A percentile compares a stretch with the other conserved stretches of the same genome.
Evolutionary conservation across 2,888 invertebrate species (phyloP).

Genomic region (Laspeyria flexula): DNA sequence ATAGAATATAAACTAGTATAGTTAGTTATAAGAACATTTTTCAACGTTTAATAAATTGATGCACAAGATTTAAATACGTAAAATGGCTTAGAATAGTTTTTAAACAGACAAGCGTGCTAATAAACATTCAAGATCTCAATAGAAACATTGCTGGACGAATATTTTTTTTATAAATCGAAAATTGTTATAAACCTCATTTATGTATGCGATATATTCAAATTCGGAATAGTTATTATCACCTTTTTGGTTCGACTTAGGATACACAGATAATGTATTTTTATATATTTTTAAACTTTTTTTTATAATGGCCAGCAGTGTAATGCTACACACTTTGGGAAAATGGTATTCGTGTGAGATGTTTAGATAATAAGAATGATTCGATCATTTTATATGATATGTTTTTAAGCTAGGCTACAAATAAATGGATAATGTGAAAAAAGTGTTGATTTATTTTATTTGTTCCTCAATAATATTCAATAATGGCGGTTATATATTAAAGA

Average conservation of each 20-base stretch:
- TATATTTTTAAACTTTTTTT: constrained; percentile 11
- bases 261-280: constrained; percentile 10
- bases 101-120: constrained; percentile 34
- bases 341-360: constrained; percentile 38
- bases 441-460: constrained; percentile 23
- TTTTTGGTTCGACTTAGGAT: constrained; percentile 8
- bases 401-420: constrained; percentile 44
- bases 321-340: constrained; percentile 33
- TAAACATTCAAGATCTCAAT: constrained; percentile 39
- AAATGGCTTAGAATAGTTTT: constrained; percentile 40
- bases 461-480: not conserved
- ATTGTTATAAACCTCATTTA: constrained; percentile 1
- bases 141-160: constrained; percentile 39
- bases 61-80: constrained; percentile 51
- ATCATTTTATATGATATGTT: constrained; percentile 57
- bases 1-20: constrained; percentile 22
- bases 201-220: not conserved
- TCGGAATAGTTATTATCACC: constrained; percentile 2
- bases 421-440: constrained; percentile 40
- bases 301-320: constrained; percentile 40
- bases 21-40: constrained; percentile 38
- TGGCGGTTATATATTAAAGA: not conserved
- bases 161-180: constrained; percentile 5
- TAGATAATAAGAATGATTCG: constrained; percentile 43
- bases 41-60: constrained; percentile 41